Evolutionary conservation across 2,888 invertebrate species (phyloP), one percentile per base, ranked within the genome.

Genomic region (Herminia tarsipennalis): DNA sequence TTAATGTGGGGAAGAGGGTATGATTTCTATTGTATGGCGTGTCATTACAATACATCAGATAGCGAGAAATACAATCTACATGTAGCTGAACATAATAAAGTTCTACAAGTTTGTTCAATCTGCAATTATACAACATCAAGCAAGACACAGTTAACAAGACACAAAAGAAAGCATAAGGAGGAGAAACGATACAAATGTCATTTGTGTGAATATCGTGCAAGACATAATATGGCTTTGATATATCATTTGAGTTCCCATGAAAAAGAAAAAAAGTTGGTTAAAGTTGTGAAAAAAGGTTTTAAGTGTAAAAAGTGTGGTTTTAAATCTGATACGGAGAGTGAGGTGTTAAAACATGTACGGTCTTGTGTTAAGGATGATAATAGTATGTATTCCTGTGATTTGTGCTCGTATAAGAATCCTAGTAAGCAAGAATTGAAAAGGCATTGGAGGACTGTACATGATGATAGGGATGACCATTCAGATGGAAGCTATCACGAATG

Each of bases 161-260:
- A 90, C 47, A 68, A 70, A 4, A 54, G 70, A n/a, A 83, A 79
- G 16, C 89, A 90, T 10, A 62, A 60, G 2, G 76, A 72, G 0
- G 81, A 82, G 0, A 81, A 77, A 3, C 55, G 66, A 0, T 84
- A 55, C 48, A 75, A 76, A 12, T 88, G 88, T 2, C 76, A 81
- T 0, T n/a, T 82, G 0, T 88, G 89, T 13, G 70, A 70, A 0
- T 88, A 81, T 14, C 67, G 64, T n/a, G 84, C 88, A 0, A 72
- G 72, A 0, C 84, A 86, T 10, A 75, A 75, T 17, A 87, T 88
- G 86, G 82, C 81, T 13, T 12, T 89, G 0, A 56, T 82, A 0
- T 87, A 85, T 29, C 89, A 90, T 39, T 9, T 89, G 3, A 80
- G 81, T 8, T 65, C 73, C 0, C 88, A 89, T 6, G 56, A 32